phyloP scores from a whole-genome alignment of 2,797 vertebrate genomes.

The Mionectes olivaceus region DNA sequence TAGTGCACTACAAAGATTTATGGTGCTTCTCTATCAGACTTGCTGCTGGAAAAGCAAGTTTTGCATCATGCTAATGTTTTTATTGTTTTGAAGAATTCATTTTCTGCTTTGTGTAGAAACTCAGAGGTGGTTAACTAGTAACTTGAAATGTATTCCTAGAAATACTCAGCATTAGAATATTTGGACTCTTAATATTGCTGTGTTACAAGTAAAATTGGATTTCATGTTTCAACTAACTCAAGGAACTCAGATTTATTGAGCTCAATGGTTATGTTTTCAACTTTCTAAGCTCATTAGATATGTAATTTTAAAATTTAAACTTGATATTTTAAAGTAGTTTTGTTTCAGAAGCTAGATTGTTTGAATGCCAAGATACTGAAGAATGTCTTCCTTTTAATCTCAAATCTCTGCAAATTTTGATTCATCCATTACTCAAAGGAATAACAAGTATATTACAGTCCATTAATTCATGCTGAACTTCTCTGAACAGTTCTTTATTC shows the following conservation, averaged over 20 bases:
- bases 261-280: constrained; percentile 37
- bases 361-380: constrained; percentile 38
- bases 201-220: constrained; percentile 46
- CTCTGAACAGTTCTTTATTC: constrained; percentile 44
- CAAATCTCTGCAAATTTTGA: constrained; percentile 9
- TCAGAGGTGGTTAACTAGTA: constrained; percentile 71
- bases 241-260: not conserved
- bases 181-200: constrained; percentile 33
- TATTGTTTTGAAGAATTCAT: constrained; percentile 58
- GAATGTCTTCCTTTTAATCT: constrained; percentile 41
- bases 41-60: constrained; percentile 83
- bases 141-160: constrained; percentile 72
- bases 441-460: not conserved
- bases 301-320: constrained; percentile 30
- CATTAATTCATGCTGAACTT: not conserved
- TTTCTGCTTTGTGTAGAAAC: constrained; percentile 65
- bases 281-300: constrained; percentile 41
- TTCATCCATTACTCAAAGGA: not conserved
- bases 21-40: constrained; percentile 73
- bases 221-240: constrained; percentile 25
- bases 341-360: constrained; percentile 39
- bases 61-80: constrained; percentile 50
- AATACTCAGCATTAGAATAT: constrained; percentile 46
- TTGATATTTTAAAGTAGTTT: constrained; percentile 34
- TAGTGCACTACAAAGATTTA: constrained; percentile 62